These are phyloP conservation scores for Sebastes cheni DNA, from an alignment of 2,797 vertebrate genomes.

Conservation along the genomic window DNA sequence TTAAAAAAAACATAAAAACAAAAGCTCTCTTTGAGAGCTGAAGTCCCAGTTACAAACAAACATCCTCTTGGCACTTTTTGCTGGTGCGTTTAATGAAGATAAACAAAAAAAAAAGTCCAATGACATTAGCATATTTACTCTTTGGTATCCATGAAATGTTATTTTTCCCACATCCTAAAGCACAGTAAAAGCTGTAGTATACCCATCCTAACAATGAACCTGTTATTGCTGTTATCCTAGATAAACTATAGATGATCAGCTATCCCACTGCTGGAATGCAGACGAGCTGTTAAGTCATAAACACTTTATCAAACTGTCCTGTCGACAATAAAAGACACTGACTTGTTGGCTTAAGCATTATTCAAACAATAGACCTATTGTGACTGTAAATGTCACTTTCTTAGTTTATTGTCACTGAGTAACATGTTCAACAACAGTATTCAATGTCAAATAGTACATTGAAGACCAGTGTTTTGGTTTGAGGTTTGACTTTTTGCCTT, in stretches of 20 bases:
- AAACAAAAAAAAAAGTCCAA: not conserved
- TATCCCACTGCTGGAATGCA: not conserved
- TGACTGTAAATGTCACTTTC: not conserved
- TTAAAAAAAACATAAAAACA: not conserved
- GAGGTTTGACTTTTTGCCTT: not conserved
- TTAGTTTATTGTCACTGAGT: not conserved
- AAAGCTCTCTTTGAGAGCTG: not conserved
- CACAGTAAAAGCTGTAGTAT: slow-evolving; percentile 7
- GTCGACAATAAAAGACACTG: not conserved
- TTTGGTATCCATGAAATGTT: slow-evolving; percentile 69
- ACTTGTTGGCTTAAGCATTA: slow-evolving; percentile 1
- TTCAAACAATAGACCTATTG: slow-evolving; percentile 7
- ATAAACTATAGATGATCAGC: not conserved
- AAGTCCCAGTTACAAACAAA: slow-evolving; percentile 15
- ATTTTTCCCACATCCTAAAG: not conserved
- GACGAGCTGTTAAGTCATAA: not conserved
- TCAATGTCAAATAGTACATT: not conserved
- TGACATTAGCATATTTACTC: slow-evolving; percentile 29
- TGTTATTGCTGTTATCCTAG: not conserved
- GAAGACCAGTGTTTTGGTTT: slow-evolving; percentile 47
- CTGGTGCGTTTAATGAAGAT: slow-evolving; percentile 17
- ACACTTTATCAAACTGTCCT: not conserved
- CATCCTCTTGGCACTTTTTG: slow-evolving; percentile 34
- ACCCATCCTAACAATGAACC: slow-evolving; percentile 5
- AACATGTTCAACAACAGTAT: not conserved